Conservation (phyloP, 2,113 vertebrate genomes). For the Dendrocopos noguchii region DNA sequence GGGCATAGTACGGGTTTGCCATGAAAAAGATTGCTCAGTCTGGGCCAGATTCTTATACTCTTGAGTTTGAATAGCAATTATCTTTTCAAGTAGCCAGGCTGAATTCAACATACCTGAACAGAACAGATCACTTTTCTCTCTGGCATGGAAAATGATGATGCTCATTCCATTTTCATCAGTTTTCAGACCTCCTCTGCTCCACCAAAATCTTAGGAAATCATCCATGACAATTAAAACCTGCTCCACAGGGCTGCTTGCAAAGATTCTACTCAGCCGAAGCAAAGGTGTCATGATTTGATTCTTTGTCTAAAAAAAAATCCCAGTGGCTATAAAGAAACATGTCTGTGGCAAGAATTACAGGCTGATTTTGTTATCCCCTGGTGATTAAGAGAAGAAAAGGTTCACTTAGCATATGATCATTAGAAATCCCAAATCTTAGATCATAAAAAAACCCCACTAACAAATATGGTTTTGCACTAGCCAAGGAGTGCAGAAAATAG, state of each 20-base stretch:
- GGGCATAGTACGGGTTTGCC: rapidly evolving
- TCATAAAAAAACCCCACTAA: conserved; percentile 2
- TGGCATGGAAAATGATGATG: rapidly evolving
- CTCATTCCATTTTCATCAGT: neutral
- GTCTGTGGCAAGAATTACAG: neutral
- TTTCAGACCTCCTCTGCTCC: neutral
- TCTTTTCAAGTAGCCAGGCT: neutral
- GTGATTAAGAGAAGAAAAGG: conserved; percentile 19
- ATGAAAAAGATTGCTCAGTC: neutral
- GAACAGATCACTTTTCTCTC: neutral
- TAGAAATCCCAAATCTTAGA: conserved; percentile 40
- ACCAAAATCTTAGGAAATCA: neutral
- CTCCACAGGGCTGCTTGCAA: neutral
- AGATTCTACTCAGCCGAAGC: neutral
- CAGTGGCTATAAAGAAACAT: neutral
- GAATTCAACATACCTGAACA: neutral
- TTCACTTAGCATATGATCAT: conserved; percentile 18
- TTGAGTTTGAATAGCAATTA: neutral
- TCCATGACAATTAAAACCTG: neutral
- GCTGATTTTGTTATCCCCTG: conserved; percentile 10
- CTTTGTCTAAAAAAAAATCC: conserved; percentile 1
- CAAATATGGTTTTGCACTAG: neutral
- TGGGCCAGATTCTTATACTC: neutral
- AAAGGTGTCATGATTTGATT: neutral
- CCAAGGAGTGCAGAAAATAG: conserved; percentile 27